Evolutionary conservation across 2,888 invertebrate species (phyloP).

Genomic region (Lasioglossum figueresi): DNA sequence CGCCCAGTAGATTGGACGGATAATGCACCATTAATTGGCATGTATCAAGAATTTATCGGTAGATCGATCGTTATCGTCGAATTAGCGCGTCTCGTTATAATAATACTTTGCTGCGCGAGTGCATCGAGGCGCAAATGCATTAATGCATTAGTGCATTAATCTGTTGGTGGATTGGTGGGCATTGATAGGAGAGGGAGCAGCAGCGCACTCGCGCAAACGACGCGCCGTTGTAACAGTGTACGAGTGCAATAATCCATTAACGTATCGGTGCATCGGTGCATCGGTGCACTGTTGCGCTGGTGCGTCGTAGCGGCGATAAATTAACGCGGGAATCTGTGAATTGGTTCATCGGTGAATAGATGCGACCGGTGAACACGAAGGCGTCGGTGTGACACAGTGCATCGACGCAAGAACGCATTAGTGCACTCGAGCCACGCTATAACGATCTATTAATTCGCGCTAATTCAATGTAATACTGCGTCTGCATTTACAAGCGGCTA

Average conservation of each 20-base stretch:
- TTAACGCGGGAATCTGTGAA: background rate
- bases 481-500: background rate
- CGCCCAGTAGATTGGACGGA: background rate
- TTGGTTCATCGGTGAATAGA: slow-evolving; percentile 7
- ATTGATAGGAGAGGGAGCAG: background rate
- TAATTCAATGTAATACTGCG: background rate
- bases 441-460: background rate
- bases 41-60: background rate
- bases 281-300: background rate
- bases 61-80: slow-evolving; percentile 2
- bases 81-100: background rate
- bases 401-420: slow-evolving; percentile 2
- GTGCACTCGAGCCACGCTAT: background rate
- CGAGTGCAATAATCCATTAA: slow-evolving; percentile 1
- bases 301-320: background rate
- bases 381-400: background rate
- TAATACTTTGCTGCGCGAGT: background rate
- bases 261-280: slow-evolving; percentile 1
- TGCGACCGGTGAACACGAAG: background rate
- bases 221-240: background rate
- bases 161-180: background rate
- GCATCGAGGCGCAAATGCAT: slow-evolving; percentile 1
- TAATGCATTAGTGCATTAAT: slow-evolving; percentile 6
- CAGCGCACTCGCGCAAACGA: background rate
- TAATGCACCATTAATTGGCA: background rate